Percentiles rank a stretch among this genome's conserved stretches.
Conservation (phyloP, 2,888 invertebrate species). For the Torymus aiolomorphi region DNA sequence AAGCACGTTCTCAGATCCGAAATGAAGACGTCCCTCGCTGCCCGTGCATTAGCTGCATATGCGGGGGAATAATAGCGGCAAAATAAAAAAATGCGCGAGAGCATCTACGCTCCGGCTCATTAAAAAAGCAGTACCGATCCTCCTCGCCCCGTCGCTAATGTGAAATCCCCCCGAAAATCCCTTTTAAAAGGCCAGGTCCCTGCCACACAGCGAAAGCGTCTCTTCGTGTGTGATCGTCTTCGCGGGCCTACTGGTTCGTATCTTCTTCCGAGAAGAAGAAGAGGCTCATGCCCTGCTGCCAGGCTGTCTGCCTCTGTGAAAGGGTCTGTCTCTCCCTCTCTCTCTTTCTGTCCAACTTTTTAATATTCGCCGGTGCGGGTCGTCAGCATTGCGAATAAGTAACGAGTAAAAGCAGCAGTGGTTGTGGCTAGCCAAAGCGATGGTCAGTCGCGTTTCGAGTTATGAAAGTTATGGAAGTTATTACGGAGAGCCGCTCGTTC, state of each 20-base stretch:
- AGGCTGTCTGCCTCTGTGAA: slow-evolving; percentile 70
- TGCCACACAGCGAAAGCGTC: not conserved
- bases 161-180: slow-evolving; percentile 44
- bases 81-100: no score
- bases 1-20: not conserved
- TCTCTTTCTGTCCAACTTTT: no score
- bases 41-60: not conserved
- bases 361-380: no score
- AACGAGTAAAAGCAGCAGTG: no score
- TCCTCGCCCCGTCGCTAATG: slow-evolving; percentile 13
- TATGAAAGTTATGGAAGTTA: no score
- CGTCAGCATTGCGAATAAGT: slow-evolving; percentile 22
- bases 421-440: no score
- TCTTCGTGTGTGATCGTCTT: slow-evolving; percentile 12
- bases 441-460: no score
- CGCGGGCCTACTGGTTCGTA: slow-evolving; percentile 7
- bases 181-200: slow-evolving; percentile 11
- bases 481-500: no score
- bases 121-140: slow-evolving; percentile 21
- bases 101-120: slow-evolving; percentile 8
- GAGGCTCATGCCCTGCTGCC: slow-evolving; percentile 66
- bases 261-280: slow-evolving; percentile 67
- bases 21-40: slow-evolving; percentile 7
- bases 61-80: no score
- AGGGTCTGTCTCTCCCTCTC: no score